Base-by-base conservation (phyloP, 2,113 vertebrate genomes). In the Murina feae region DNA sequence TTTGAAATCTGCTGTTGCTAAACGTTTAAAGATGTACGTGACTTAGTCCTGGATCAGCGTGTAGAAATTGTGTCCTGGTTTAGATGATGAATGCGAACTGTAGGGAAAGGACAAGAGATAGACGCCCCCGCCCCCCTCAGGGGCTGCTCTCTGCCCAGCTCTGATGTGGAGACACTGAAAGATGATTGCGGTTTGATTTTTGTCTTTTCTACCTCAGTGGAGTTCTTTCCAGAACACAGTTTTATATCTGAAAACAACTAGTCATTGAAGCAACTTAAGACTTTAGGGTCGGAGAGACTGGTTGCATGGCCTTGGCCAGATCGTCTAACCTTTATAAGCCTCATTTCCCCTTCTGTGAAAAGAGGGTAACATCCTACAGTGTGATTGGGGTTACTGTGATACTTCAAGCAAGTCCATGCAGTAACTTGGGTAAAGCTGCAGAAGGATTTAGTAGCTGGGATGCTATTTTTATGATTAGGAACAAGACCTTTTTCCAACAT, bases 1-100 rank as follows among this genome's bases (percentile, higher is more conserved):
- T 96, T 90, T 65, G 92, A 71, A 91, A 76, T 94, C 74, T 93
- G 75, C 93, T 21, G 2, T 87, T 84, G 78, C 47, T 80, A 3
- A 37, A 37, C 63, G 14, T 3, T 60, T 79, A 47, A 53, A 69
- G 58, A 5, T 35, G 3, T 6, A 5, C 7, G 16, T 20, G 32
- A 51, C 12, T 66, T 12, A 17, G 66, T 72, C 35, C 32, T 65
- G 53, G 68, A 37, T 49, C 0, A 0, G 51, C 55, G 20, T 42
- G 12, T 30, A 35, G 63, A 12, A 11, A n/a, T 6, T 42, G 58
- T 11, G 44, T 42, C n/a, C 35, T 9, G 21, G 9, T 47, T 81
- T 10, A 35, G 18, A 25, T 72, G 12, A 44, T n/a, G n/a, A 69
- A 14, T 5, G 76, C 39, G 18, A 65, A 66, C 47, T 47, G 23